Evolutionary conservation across 2,888 invertebrate species (phyloP).

Genomic region (Deilephila porcellus): DNA sequence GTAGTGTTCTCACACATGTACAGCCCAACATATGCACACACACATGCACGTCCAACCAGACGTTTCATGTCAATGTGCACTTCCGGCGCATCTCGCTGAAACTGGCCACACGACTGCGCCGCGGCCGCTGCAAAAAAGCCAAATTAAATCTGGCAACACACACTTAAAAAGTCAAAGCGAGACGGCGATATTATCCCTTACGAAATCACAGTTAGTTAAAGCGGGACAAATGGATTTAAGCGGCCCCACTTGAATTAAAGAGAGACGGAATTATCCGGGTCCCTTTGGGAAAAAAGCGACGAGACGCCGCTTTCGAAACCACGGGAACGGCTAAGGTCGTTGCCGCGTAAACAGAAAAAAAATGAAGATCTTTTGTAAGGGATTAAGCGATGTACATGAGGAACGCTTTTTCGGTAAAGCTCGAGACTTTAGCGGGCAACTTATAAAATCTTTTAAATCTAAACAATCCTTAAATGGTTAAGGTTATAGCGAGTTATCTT

Average conservation of each 20-base stretch:
- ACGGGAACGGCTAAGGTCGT: constrained; percentile 68
- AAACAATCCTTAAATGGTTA: constrained; percentile 17
- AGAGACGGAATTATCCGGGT: constrained; percentile 58
- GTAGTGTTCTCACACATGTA: neutral
- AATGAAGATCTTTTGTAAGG: constrained; percentile 64
- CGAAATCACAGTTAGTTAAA: constrained; percentile 63
- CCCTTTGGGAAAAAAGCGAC: constrained; percentile 59
- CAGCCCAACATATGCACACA: neutral
- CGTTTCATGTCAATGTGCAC: constrained; percentile 24
- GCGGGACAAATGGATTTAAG: constrained; percentile 77
- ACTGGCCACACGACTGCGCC: constrained; percentile 6
- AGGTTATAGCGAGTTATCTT: constrained; percentile 4
- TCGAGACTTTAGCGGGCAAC: constrained; percentile 3
- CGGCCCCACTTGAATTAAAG: constrained; percentile 62
- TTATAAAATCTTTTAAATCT: constrained; percentile 19
- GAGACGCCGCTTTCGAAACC: constrained; percentile 45
- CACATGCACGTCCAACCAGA: constrained; percentile 9
- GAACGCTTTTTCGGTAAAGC: constrained; percentile 19
- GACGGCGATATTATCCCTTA: constrained; percentile 56
- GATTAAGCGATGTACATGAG: constrained; percentile 51
- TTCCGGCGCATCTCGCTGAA: constrained; percentile 17
- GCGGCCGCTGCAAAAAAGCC: constrained; percentile 63
- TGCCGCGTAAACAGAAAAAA: constrained; percentile 72
- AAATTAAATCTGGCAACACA: constrained; percentile 66
- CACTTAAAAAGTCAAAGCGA: constrained; percentile 66